Conservation (phyloP, 2,888 invertebrate genomes). For the Spialia ferax region DNA sequence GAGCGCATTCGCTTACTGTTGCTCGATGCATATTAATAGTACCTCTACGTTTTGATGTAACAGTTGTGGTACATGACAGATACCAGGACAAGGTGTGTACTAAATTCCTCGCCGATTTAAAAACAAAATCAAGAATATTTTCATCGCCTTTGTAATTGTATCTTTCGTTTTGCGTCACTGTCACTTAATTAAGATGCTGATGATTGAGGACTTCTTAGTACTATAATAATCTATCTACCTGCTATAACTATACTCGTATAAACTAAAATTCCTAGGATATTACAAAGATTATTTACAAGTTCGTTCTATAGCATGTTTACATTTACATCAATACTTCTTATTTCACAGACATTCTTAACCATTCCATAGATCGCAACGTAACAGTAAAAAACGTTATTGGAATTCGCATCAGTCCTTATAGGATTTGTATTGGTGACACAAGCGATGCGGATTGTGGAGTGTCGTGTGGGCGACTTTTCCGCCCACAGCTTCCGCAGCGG, state of each 20-base stretch:
- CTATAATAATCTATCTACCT: no score
- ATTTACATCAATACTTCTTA: no score
- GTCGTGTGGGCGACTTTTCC: conserved; percentile 70
- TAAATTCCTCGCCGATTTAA: neutral
- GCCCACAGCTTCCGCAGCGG: conserved; percentile 82
- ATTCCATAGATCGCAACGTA: neutral
- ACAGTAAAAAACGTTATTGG: conserved; percentile 43
- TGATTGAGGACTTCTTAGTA: no score
- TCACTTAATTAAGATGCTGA: no score
- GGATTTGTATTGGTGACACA: conserved; percentile 79
- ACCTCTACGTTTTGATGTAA: conserved; percentile 32
- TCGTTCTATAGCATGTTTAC: no score
- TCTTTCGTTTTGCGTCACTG: neutral
- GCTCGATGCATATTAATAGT: conserved; percentile 68
- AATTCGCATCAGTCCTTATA: conserved; percentile 73
- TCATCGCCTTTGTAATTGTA: neutral
- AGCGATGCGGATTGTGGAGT: conserved; percentile 53
- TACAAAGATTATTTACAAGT: no score
- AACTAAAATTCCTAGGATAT: no score
- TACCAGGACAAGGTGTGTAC: conserved; percentile 10
- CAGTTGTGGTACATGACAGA: neutral
- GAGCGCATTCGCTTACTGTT: conserved; percentile 46
- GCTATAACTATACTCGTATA: no score
- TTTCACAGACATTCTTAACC: neutral
- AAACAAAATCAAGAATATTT: neutral